phyloP scores from a whole-genome alignment of 30 jellyfish, hydroid and myxozoan genomes.

The Nemopilema nomurai region DNA sequence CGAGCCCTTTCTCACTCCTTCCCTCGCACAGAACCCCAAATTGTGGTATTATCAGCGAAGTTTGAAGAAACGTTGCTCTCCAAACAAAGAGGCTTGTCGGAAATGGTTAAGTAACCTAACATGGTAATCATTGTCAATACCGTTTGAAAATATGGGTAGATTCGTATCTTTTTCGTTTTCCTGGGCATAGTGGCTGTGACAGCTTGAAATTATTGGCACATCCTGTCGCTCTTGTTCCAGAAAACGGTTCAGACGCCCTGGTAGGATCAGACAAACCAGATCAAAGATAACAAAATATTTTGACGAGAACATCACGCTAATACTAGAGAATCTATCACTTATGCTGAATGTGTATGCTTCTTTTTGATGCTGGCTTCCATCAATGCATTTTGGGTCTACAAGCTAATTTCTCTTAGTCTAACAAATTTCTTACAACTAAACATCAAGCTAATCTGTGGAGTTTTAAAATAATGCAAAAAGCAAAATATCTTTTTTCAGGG shows the following conservation, averaged over 20 bases:
- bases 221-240: slow-evolving; percentile 60
- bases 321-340: neutral
- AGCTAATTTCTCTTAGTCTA: neutral
- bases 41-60: no score
- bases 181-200: slow-evolving; percentile 9
- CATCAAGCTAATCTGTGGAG: no score
- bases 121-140: slow-evolving; percentile 9
- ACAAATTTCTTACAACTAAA: no score
- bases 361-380: neutral
- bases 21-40: no score
- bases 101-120: neutral
- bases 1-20: no score
- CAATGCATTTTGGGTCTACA: neutral
- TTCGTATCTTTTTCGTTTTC: slow-evolving; percentile 28
- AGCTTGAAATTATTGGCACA: slow-evolving; percentile 42
- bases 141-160: slow-evolving; percentile 9
- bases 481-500: no score
- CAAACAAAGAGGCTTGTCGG: no score
- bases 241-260: slow-evolving; percentile 62
- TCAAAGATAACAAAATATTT: neutral
- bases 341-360: neutral
- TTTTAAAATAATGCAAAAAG: no score
- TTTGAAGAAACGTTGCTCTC: no score
- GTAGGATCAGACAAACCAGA: neutral
- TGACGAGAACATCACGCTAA: neutral